Base-by-base conservation (phyloP, 2,888 invertebrate genomes). In the Imbricaverruca yamaguchii region DNA sequence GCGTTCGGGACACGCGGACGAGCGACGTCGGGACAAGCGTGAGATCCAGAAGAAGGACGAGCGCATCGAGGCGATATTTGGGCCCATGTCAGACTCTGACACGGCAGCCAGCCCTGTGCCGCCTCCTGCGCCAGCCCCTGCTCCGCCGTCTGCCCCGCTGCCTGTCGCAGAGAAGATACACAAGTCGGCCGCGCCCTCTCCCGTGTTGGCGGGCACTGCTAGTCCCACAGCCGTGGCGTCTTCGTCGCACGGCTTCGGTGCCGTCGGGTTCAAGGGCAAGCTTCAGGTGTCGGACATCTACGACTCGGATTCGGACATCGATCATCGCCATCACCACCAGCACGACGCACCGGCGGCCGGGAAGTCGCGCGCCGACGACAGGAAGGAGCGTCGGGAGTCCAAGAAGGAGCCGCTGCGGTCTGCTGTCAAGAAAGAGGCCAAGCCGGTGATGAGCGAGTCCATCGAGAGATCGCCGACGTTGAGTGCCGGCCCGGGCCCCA, bases 41-140 rank as follows among this genome's bases (percentile, higher is more conserved):
- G 79, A 79, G 23, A 59, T 21, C 6, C 79, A 69, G 23, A 78
- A 80, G 79, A 83, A 81, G 83, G 93, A 93, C 84, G 93, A 92
- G 56, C 93, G 94, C 87, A 93, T 94, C 92, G 94, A 94, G 87
- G 94, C 94, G 84, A 94, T 95, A 83, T 95, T 95, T 87, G 95
- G 94, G 0, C 93, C 94, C 18, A 89, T 94, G 83, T 94, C 95
- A 0, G 95, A 93, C 79, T 79, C 79, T 4, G 79, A 74, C 74
- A 74, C 18, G 9, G 74, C 74, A 9, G n/a, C 74, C 10, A 74
- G 74, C 11, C 69, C 69, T 4, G 69, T 69, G 69, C 69, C 77
- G 21, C 77, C 77, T 11, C n/a, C 39, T 39, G 39, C 39, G 4
- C 39, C 39, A 39, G 2, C 39, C 7, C 53, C 74, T 10, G 74